Evolutionary conservation across 2,888 invertebrate species (phyloP).

Genomic region (Tubulanus polymorphus): DNA sequence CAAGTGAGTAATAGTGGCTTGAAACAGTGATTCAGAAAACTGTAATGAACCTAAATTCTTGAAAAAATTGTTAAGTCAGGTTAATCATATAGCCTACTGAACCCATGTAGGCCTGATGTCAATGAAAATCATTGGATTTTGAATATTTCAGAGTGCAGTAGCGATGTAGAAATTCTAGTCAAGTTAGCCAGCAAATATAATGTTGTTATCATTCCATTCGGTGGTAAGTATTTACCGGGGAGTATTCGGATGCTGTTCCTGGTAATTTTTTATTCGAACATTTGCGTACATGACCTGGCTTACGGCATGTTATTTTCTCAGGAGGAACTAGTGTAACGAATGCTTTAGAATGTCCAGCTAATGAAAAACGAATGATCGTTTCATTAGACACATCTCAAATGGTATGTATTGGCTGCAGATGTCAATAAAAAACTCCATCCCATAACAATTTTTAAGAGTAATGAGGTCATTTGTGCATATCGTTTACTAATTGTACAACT

Average conservation of each 20-base stretch:
- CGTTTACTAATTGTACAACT: slow-evolving; percentile 4
- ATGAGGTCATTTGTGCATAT: too few relatives aligned
- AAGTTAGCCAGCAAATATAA: slow-evolving; percentile 68
- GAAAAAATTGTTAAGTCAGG: too few relatives aligned
- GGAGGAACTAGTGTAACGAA: slow-evolving; percentile 90
- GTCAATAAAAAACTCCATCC: too few relatives aligned
- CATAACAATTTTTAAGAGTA: too few relatives aligned
- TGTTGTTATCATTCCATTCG: slow-evolving; percentile 85
- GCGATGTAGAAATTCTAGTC: slow-evolving; percentile 80
- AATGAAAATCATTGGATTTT: too few relatives aligned
- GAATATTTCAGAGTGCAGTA: slow-evolving; percentile 62
- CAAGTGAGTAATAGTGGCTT: slow-evolving; percentile 58
- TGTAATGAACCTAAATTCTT: too few relatives aligned
- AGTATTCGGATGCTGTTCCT: not conserved
- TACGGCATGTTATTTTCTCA: slow-evolving; percentile 21
- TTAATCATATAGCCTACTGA: too few relatives aligned
- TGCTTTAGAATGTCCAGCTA: slow-evolving; percentile 75
- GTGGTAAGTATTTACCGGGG: slow-evolving; percentile 58
- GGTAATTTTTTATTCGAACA: not conserved
- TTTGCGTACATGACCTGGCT: not conserved
- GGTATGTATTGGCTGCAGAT: too few relatives aligned
- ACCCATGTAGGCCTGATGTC: too few relatives aligned
- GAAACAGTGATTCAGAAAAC: not conserved
- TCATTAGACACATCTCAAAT: slow-evolving; percentile 92
- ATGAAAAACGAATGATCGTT: slow-evolving; percentile 76